phyloP scores from a whole-genome alignment of 30 jellyfish, hydroid and myxozoan species.

The Cassiopea xamachana region DNA sequence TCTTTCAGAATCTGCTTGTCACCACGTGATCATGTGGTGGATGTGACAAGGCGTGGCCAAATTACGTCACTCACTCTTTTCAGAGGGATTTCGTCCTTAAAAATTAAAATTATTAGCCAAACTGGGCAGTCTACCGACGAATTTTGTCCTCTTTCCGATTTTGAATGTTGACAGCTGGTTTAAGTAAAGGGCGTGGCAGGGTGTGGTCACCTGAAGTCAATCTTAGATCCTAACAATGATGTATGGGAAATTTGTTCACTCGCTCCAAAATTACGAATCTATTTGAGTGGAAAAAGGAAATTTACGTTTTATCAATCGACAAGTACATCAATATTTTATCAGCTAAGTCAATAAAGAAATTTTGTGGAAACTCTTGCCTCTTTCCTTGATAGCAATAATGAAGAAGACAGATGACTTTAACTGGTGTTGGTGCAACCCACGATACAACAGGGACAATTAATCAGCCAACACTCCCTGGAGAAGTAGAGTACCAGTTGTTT shows the following conservation, averaged over 20 bases:
- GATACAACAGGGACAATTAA: slow-evolving; percentile 70
- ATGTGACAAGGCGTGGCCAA: background rate
- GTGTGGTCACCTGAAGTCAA: slow-evolving; percentile 46
- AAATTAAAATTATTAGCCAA: slow-evolving; percentile 17
- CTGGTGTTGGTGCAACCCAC: slow-evolving; percentile 69
- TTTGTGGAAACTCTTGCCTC: background rate
- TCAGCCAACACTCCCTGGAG: slow-evolving; percentile 57
- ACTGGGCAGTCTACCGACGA: slow-evolving; percentile 3
- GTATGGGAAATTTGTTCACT: slow-evolving; percentile 10
- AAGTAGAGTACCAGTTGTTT: slow-evolving; percentile 63
- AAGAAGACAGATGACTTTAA: slow-evolving; percentile 67
- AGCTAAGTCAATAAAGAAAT: background rate
- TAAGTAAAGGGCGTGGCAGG: slow-evolving; percentile 1
- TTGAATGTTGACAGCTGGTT: slow-evolving; percentile 8
- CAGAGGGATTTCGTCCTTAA: background rate
- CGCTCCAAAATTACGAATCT: slow-evolving; percentile 1
- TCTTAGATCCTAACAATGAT: slow-evolving; percentile 12
- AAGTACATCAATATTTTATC: background rate
- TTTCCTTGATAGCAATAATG: slow-evolving; percentile 47
- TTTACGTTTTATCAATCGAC: background rate
- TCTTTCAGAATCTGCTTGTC: slow-evolving; percentile 65
- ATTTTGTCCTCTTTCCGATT: slow-evolving; percentile 25
- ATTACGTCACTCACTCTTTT: slow-evolving; percentile 54
- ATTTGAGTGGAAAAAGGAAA: background rate
- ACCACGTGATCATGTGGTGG: slow-evolving; percentile 35